These are phyloP conservation scores for Tricholauxania praeusta DNA, from an alignment of 2,888 invertebrate species.

Conservation along the genomic window DNA sequence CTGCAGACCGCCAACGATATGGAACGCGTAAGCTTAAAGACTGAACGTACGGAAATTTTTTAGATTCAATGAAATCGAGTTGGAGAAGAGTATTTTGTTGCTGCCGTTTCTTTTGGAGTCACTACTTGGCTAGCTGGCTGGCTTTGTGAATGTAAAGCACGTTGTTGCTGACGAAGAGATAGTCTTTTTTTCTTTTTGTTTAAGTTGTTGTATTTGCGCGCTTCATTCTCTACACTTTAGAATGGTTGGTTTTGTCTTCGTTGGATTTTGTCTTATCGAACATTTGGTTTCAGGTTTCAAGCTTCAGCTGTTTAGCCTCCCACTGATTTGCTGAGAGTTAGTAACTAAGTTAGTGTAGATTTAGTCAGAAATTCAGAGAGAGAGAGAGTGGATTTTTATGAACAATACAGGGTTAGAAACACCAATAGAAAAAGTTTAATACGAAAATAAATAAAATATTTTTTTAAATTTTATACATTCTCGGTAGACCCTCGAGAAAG, in stretches of 20 bases:
- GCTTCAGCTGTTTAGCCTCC: slow-evolving; percentile 18
- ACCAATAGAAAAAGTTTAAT: too few species aligned
- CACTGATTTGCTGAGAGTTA: background rate
- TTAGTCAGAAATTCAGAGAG: background rate
- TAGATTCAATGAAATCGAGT: slow-evolving; percentile 54
- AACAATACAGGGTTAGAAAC: too few species aligned
- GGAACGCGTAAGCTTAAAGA: slow-evolving; percentile 57
- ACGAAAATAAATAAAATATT: too few species aligned
- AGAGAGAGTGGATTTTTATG: background rate
- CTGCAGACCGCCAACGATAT: slow-evolving; percentile 63
- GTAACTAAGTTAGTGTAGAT: background rate
- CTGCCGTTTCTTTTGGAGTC: slow-evolving; percentile 7
- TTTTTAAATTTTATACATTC: too few species aligned
- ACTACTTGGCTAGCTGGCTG: slow-evolving; percentile 25
- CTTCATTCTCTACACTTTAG: slow-evolving; percentile 5
- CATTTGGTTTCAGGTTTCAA: slow-evolving; percentile 38
- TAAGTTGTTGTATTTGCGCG: slow-evolving; percentile 15
- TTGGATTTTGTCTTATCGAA: slow-evolving; percentile 9
- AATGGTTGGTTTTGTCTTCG: slow-evolving; percentile 5
- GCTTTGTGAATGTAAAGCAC: slow-evolving; percentile 37
- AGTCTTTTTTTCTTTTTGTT: slow-evolving; percentile 21
- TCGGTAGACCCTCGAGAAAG: too few species aligned
- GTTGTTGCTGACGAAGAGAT: slow-evolving; percentile 32
- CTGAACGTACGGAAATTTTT: slow-evolving; percentile 59
- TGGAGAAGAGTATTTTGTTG: slow-evolving; percentile 25